Percentiles rank a stretch among this genome's conserved stretches.
Conservation (phyloP, 2,113 vertebrate genomes). For the Polypterus senegalus region DNA sequence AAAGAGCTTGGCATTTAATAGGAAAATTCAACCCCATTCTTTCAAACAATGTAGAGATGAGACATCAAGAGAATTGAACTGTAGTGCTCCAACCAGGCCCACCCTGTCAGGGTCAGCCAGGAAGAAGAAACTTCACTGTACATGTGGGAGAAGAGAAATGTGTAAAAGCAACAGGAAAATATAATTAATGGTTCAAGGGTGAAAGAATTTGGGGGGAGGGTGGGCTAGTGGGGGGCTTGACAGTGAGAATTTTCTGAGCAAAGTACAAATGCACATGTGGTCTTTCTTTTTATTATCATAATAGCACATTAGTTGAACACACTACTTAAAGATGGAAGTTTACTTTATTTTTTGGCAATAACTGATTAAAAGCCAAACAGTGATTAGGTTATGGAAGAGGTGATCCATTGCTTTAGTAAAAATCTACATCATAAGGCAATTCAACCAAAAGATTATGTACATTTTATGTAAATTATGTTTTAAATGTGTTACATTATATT, state of each 20-base stretch:
- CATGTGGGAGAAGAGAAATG: slow-evolving; percentile 23
- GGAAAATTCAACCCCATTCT: not conserved
- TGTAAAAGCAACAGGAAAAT: slow-evolving; percentile 18
- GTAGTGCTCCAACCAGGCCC: not conserved
- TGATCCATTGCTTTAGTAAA: too few relatives aligned
- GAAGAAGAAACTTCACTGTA: slow-evolving; percentile 18
- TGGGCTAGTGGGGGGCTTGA: not conserved
- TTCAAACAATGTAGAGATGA: not conserved
- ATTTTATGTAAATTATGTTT: too few relatives aligned
- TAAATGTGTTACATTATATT: too few relatives aligned
- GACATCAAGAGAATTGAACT: not conserved
- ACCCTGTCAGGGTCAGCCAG: not conserved
- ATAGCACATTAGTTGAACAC: not conserved
- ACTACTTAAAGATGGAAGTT: too few relatives aligned
- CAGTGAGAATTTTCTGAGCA: not conserved
- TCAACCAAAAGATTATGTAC: too few relatives aligned
- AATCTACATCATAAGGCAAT: too few relatives aligned
- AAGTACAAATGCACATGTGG: slow-evolving; percentile 2
- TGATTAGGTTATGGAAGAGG: too few relatives aligned
- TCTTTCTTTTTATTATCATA: not conserved
- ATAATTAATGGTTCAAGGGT: slow-evolving; percentile 21
- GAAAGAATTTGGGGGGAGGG: slow-evolving; percentile 2
- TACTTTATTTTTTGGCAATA: too few relatives aligned
- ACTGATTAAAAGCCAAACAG: too few relatives aligned
- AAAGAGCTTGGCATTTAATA: too few relatives aligned